Evolutionary conservation across 1,140 invertebrate species (phyloP), one percentile per base, ranked within the genome.

Genomic region (Nasonia vitripennis): DNA sequence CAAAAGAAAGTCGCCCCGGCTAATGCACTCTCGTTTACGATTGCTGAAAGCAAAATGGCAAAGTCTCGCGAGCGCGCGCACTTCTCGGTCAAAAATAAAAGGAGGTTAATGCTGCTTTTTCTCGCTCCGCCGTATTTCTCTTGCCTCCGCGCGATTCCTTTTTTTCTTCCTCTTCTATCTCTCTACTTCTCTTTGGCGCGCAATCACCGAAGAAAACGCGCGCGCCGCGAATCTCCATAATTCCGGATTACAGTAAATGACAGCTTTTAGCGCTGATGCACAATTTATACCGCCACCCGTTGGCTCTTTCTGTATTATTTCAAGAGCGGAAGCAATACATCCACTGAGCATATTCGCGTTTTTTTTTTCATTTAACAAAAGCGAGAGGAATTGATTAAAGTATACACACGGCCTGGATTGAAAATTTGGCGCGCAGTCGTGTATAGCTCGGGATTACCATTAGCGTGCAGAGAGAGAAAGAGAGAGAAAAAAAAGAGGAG

Each of bases 241-340:
- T 93, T 93, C 92, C 89, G 88, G 91, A 91, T 93, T 93, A 93
- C 90, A 90, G 90, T 92, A 93, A 93, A 93, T 92, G 91, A 93
- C 92, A 93, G 92, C 91, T 93, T 93, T 93, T 93, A 93, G 89
- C 89, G 90, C 88, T 92, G 92, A 93, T 93, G 92, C 91, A 91
- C 90, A 91, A 91, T 92, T 93, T 93, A 92, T 92, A 92, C 90
- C 90, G 90, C 77, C 34, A 45, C 70, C 27, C 20, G 70, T 71
- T 34, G 68, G 27, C 7, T 17, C 20, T 88, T 87, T 91, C 51
- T 23, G 91, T 92, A 92, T 93, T 93, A 93, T 93, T 93, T 92
- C 92, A 93, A 92, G 91, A 92, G 91, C 14, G 7, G 55, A 45
- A 45, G 55, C 73, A n/a, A 62, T 62, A 45, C n/a, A 48, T 41